Base-by-base conservation (phyloP, 2,888 invertebrate species). In the Orthosia gothica region DNA sequence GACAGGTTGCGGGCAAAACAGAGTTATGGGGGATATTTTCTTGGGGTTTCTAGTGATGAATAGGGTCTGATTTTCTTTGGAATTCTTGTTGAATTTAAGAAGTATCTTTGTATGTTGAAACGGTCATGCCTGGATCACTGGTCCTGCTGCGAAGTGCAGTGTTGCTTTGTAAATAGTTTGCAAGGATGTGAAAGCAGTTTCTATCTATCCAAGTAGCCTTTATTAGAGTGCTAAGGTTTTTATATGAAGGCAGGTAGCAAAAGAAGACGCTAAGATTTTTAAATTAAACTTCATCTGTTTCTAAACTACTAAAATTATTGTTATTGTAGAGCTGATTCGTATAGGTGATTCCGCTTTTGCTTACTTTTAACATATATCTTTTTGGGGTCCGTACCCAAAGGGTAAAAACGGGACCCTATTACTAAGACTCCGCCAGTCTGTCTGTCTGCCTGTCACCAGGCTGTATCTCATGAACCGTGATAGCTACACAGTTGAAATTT, bases 1-100 rank as follows among this genome's bases (percentile, higher is more conserved):
- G 68, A 65, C 74, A 79, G 76, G 72, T 82, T 61, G 40, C 32
- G 52, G 15, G 26, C 47, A 20, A 59, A 45, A 61, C 55, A 64
- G 77, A 64, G 54, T 50, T 72, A 77, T 47, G 13, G 20, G 20
- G 20, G 16, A 65, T 40, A 71, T 52, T 58, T 59, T 76, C n/a
- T 61, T 47, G 16, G 13, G 45, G 50, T 62, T 20, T 45, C 49
- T 61, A 11, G 20, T 23, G n/a, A 26, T 55, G 54, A 55, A 45
- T 13, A 3, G 26, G 16, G 55, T 52, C 40, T 9, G 40, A 0
- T 71, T 40, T 50, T 23, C 18, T 23, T 54, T 16, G 45, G 12
- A 13, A 61, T 40, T 50, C 18, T 15, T 23, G 47, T 16, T 26
- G 15, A 13, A 61, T 47, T 1, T 59, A 12, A 16, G 26, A 16